phyloP scores from a whole-genome alignment of 1,140 invertebrate genomes.

The Neodiprion lecontei region DNA sequence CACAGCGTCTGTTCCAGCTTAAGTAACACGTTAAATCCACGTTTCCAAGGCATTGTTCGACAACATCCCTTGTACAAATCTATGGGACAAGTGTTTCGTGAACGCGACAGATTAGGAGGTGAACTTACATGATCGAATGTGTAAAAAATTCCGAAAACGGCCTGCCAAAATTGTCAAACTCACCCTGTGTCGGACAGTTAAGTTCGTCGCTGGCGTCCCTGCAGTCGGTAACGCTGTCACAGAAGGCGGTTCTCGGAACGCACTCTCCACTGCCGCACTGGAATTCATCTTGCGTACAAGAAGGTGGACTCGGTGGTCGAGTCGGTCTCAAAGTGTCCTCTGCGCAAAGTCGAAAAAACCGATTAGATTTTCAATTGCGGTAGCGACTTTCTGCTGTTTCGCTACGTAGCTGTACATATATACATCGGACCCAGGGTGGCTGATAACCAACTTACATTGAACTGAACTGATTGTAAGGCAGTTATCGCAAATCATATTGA shows the following conservation, averaged over 20 bases:
- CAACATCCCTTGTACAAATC: too few species aligned
- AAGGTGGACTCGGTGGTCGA: background rate
- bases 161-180: conserved; percentile 15
- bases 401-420: conserved; percentile 48
- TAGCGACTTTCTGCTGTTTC: conserved; percentile 64
- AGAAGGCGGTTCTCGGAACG: conserved; percentile 70
- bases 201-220: conserved; percentile 79
- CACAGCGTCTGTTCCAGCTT: too few species aligned
- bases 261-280: conserved; percentile 69
- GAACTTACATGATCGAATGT: too few species aligned
- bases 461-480: too few species aligned
- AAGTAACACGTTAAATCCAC: too few species aligned
- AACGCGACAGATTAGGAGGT: too few species aligned
- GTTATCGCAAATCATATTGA: too few species aligned
- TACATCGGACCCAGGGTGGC: too few species aligned
- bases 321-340: background rate
- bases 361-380: conserved; percentile 58
- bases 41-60: too few species aligned
- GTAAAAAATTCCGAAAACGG: too few species aligned
- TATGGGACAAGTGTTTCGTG: too few species aligned
- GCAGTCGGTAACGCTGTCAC: conserved; percentile 80
- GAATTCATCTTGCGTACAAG: conserved; percentile 59
- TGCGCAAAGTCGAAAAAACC: conserved; percentile 30
- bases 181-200: conserved; percentile 44
- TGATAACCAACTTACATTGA: too few species aligned